Percentiles rank a stretch among this genome's conserved stretches.
Conservation (phyloP, 2,113 vertebrate species). For the Albula goreensis region DNA sequence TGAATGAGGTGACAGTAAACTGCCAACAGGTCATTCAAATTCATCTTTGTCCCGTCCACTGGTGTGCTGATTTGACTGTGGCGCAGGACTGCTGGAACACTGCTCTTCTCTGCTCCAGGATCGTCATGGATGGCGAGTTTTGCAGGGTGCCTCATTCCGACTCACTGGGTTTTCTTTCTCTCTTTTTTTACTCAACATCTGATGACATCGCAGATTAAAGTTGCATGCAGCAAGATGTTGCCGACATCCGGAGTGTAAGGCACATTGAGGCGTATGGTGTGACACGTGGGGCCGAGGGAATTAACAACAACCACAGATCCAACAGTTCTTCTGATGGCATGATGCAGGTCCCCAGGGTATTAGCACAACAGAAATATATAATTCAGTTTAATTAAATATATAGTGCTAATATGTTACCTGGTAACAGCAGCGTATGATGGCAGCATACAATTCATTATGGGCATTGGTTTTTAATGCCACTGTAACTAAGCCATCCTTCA, state of each 20-base stretch:
- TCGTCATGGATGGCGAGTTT: not conserved
- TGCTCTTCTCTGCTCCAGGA: not conserved
- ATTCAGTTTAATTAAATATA: too few species aligned
- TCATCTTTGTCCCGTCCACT: too few species aligned
- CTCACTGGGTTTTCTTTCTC: not conserved
- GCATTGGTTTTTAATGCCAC: not conserved
- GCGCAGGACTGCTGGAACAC: not conserved
- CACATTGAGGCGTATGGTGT: not conserved
- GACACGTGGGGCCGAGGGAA: not conserved
- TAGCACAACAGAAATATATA: too few species aligned
- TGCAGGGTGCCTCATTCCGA: not conserved
- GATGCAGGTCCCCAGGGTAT: not conserved
- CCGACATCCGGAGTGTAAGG: not conserved
- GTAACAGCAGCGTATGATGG: not conserved
- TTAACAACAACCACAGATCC: not conserved
- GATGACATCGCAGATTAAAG: conserved; percentile 26
- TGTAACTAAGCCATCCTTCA: not conserved
- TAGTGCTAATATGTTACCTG: not conserved
- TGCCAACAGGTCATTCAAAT: too few species aligned
- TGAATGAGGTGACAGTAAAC: too few species aligned
- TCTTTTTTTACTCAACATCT: not conserved
- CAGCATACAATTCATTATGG: not conserved
- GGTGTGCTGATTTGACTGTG: not conserved
- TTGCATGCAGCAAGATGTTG: conserved; percentile 15
- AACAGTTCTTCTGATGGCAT: not conserved